phyloP scores from a whole-genome alignment of 2,797 vertebrate genomes.

The Eleutherodactylus coqui region DNA sequence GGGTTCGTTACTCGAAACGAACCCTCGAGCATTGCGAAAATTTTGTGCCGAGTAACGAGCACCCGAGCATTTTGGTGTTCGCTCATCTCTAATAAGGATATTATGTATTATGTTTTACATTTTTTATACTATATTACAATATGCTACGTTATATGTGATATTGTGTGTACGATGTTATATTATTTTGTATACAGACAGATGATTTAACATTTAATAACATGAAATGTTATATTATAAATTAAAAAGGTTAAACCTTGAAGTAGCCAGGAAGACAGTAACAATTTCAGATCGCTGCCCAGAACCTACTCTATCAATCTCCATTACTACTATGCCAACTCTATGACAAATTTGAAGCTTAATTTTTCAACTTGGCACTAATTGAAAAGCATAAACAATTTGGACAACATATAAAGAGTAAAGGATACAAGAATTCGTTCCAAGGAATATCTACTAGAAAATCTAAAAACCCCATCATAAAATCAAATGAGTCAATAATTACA shows the following conservation, averaged over 20 bases:
- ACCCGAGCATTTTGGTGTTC: too few species aligned
- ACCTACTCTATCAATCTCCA: neutral
- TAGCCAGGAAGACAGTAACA: neutral
- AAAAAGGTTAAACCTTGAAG: neutral
- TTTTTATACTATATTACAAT: neutral
- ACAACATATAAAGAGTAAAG: neutral
- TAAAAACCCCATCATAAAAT: neutral
- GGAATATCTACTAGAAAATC: neutral
- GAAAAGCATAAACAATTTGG: neutral
- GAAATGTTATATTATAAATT: neutral
- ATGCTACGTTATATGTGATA: neutral
- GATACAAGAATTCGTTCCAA: neutral
- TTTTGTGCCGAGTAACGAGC: too few species aligned
- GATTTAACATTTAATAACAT: neutral
- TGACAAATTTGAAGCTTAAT: neutral
- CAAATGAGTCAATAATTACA: neutral
- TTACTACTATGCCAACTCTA: conserved; percentile 22
- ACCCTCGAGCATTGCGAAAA: too few species aligned
- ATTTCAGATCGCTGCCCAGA: neutral
- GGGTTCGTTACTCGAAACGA: too few species aligned
- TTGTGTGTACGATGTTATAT: neutral
- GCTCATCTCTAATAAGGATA: neutral
- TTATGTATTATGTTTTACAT: neutral
- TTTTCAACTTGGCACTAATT: conserved; percentile 5
- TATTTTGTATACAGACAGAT: neutral